Conservation (phyloP, 92 coral and sea anemone genomes). For the Zoanthus sansibaricus region DNA sequence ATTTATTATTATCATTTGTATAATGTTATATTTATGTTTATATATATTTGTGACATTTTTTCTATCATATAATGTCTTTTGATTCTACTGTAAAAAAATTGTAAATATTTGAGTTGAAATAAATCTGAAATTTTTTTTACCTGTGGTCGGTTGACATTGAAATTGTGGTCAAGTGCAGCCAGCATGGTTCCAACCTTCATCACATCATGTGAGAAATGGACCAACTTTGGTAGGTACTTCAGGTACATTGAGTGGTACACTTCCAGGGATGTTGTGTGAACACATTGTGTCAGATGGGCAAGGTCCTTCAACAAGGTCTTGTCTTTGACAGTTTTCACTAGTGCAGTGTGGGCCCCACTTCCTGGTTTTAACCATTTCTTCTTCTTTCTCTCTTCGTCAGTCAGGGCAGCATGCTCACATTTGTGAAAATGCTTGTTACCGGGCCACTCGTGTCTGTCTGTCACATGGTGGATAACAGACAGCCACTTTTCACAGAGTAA, state of each 20-base stretch:
- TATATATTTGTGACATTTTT: background rate
- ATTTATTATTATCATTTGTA: too few relatives aligned
- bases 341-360: constrained; percentile 37
- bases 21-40: background rate
- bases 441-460: constrained; percentile 6
- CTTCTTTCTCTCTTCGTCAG: background rate
- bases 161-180: constrained; percentile 61
- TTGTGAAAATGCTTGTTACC: constrained; percentile 22
- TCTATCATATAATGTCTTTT: background rate
- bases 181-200: constrained; percentile 59
- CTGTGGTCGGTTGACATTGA: constrained; percentile 47
- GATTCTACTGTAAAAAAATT: background rate
- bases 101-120: too few relatives aligned
- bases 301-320: constrained; percentile 33
- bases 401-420: constrained; percentile 14
- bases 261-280: constrained; percentile 54
- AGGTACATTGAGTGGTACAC: constrained; percentile 57
- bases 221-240: constrained; percentile 55
- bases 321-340: constrained; percentile 46
- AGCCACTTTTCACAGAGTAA: constrained; percentile 17
- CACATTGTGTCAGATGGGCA: background rate
- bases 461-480: constrained; percentile 21
- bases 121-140: background rate
- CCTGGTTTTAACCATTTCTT: constrained; percentile 50
- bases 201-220: constrained; percentile 44